phyloP scores from a whole-genome alignment of 2,888 invertebrate genomes.

The Troglohyphantes excavatus region DNA sequence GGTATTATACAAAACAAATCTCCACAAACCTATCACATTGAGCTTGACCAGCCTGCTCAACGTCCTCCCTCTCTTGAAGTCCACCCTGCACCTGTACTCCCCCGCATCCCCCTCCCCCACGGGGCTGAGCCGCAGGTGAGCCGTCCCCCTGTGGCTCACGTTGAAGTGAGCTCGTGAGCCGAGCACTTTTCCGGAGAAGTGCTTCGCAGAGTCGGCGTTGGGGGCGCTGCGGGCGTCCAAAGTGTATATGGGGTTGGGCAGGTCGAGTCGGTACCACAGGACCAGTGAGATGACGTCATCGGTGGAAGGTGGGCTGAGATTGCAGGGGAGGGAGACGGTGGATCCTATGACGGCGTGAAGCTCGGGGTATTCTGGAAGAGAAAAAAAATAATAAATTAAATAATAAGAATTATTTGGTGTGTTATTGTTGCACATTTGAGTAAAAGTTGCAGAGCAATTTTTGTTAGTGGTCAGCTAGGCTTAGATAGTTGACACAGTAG shows the following conservation, averaged over 20 bases:
- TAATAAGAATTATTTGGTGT: too few relatives aligned
- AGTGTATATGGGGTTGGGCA: conserved; percentile 77
- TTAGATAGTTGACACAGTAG: too few relatives aligned
- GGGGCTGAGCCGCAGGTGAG: conserved; percentile 68
- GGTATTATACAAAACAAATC: background rate
- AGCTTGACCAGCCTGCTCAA: conserved; percentile 73
- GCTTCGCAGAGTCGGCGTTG: conserved; percentile 69
- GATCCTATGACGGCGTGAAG: conserved; percentile 75
- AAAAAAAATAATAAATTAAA: too few relatives aligned
- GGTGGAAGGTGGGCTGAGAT: conserved; percentile 74
- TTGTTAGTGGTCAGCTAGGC: too few relatives aligned
- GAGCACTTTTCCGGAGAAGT: conserved; percentile 75
- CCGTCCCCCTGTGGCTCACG: conserved; percentile 59
- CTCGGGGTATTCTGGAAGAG: conserved; percentile 67
- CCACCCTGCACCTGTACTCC: conserved; percentile 79
- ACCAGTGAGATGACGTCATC: conserved; percentile 77
- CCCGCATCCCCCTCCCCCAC: conserved; percentile 74
- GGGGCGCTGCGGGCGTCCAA: conserved; percentile 71
- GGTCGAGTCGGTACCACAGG: conserved; percentile 77
- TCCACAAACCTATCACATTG: conserved; percentile 77
- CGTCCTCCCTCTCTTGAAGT: conserved; percentile 78
- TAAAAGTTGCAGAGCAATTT: too few relatives aligned
- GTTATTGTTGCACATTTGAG: too few relatives aligned
- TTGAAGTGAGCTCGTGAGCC: conserved; percentile 77
- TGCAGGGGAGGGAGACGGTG: conserved; percentile 71